These are phyloP conservation scores for Eupithecia dodoneata DNA, from an alignment of 2,888 invertebrate species.

Conservation along the genomic window DNA sequence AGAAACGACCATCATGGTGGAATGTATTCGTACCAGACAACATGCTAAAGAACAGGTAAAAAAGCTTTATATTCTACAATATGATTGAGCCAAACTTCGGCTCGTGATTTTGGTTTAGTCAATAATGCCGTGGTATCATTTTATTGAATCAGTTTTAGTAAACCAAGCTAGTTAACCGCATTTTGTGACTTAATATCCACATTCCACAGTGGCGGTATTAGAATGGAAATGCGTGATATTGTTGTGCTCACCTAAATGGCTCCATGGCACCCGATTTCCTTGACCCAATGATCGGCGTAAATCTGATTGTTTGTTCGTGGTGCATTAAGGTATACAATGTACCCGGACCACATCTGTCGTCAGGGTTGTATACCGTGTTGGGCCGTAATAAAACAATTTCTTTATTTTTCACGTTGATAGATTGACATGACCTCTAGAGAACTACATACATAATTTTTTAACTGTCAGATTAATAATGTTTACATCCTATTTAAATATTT, in stretches of 20 bases:
- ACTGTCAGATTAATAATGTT: slow-evolving; percentile 29
- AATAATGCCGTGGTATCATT: slow-evolving; percentile 1
- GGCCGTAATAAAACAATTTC: slow-evolving; percentile 18
- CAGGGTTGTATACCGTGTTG: slow-evolving; percentile 51
- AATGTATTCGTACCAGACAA: slow-evolving; percentile 93
- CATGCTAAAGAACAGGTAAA: slow-evolving; percentile 87
- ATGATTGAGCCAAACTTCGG: neutral
- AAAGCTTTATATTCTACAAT: neutral
- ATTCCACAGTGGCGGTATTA: slow-evolving; percentile 50
- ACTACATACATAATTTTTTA: slow-evolving; percentile 29
- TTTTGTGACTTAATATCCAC: slow-evolving; percentile 16
- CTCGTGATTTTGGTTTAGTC: neutral
- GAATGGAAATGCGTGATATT: slow-evolving; percentile 56
- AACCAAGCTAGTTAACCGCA: slow-evolving; percentile 8
- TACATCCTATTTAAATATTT: slow-evolving; percentile 25
- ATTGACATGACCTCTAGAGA: slow-evolving; percentile 42
- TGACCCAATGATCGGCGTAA: slow-evolving; percentile 67
- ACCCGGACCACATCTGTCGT: slow-evolving; percentile 37
- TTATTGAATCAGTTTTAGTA: slow-evolving; percentile 10
- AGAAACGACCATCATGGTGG: slow-evolving; percentile 95
- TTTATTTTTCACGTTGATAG: slow-evolving; percentile 28
- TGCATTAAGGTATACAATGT: slow-evolving; percentile 32
- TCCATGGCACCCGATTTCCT: slow-evolving; percentile 71
- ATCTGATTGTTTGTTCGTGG: slow-evolving; percentile 61
- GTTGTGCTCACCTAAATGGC: slow-evolving; percentile 52